Conservation (phyloP, 1,140 invertebrate genomes). For the Papilio xuthus region DNA sequence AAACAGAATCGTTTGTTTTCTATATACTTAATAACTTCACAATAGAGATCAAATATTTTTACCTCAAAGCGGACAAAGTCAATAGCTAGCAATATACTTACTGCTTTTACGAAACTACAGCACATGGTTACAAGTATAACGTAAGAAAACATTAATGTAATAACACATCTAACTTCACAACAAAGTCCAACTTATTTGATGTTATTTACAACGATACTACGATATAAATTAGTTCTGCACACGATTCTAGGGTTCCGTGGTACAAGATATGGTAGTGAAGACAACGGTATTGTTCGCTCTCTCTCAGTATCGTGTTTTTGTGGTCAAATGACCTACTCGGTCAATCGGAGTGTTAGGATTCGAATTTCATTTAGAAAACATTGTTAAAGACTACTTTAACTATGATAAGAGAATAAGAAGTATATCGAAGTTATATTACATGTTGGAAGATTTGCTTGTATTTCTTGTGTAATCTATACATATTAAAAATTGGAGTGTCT, state of each 20-base stretch:
- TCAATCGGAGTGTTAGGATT: neutral
- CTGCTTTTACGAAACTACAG: neutral
- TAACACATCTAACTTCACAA: conserved; percentile 15
- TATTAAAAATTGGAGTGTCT: no score
- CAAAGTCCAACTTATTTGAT: neutral
- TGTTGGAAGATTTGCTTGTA: no score
- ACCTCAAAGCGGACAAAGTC: neutral
- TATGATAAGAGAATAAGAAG: no score
- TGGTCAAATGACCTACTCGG: neutral
- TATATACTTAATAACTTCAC: no score
- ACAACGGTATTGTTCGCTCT: neutral
- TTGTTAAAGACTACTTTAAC: neutral
- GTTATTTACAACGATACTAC: neutral
- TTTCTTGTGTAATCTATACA: no score
- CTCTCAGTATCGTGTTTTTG: neutral
- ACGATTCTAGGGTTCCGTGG: conserved; percentile 10
- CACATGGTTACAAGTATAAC: conserved; percentile 26
- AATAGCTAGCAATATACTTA: neutral
- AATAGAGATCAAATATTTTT: neutral
- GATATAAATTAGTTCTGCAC: conserved; percentile 1
- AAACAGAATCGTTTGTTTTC: no score
- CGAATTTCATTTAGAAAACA: neutral
- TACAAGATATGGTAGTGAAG: neutral
- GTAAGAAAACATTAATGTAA: conserved; percentile 20
- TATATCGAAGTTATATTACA: neutral